phyloP scores from a whole-genome alignment of 2,888 invertebrate genomes.

The Mycalesis mineus region DNA sequence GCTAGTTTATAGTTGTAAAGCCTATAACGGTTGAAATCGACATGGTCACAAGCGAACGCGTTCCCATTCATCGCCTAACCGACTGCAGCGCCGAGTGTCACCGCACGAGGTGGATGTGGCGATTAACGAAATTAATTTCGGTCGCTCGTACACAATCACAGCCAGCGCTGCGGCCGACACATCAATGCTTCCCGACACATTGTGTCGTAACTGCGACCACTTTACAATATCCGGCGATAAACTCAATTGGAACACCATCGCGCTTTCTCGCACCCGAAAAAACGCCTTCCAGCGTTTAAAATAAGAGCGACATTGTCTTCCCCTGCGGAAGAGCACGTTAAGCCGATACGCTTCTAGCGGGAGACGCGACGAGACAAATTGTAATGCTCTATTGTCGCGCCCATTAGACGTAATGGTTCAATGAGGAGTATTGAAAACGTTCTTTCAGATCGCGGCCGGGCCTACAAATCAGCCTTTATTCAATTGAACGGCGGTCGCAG shows the following conservation, averaged over 20 bases:
- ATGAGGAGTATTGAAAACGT: conserved; percentile 72
- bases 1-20: no score
- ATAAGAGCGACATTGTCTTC: conserved; percentile 53
- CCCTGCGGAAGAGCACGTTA: conserved; percentile 31
- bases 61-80: conserved; percentile 15
- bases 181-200: conserved; percentile 62
- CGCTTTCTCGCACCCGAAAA: conserved; percentile 36
- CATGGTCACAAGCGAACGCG: conserved; percentile 14
- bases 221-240: conserved; percentile 75
- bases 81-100: conserved; percentile 14
- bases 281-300: conserved; percentile 42
- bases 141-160: conserved; percentile 35
- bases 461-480: conserved; percentile 65
- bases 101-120: conserved; percentile 26
- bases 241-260: conserved; percentile 62
- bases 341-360: conserved; percentile 34
- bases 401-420: conserved; percentile 70
- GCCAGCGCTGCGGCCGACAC: conserved; percentile 44
- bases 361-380: conserved; percentile 61
- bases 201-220: conserved; percentile 63
- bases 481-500: conserved; percentile 50
- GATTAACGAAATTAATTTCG: conserved; percentile 37
- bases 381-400: conserved; percentile 72
- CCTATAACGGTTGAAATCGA: conserved; percentile 14
- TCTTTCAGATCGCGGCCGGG: conserved; percentile 50